These are phyloP conservation scores for Gobio gobio DNA, from an alignment of 2,113 vertebrate genomes.

Conservation along the genomic window DNA sequence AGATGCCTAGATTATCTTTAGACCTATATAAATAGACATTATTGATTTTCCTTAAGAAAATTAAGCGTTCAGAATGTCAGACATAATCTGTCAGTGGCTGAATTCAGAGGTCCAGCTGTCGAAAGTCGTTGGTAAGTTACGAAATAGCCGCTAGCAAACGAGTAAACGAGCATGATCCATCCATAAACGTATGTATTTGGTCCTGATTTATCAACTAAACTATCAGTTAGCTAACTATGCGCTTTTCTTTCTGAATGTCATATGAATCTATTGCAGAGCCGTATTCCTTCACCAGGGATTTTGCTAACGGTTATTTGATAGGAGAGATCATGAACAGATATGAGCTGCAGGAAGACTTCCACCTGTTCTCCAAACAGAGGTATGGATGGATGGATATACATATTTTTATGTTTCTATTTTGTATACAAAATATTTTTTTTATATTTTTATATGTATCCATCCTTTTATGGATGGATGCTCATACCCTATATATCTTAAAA, in stretches of 20 bases:
- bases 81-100: constrained; percentile 88
- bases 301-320: constrained; percentile 90
- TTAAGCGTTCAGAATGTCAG: constrained; percentile 77
- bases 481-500: too few species aligned
- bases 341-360: constrained; percentile 89
- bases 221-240: background rate
- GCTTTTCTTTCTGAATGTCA: background rate
- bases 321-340: constrained; percentile 91
- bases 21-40: background rate
- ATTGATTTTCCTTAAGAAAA: background rate
- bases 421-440: too few species aligned
- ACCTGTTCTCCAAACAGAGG: constrained; percentile 87
- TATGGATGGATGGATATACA: constrained; percentile 62
- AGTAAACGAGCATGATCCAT: background rate
- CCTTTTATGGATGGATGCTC: too few species aligned
- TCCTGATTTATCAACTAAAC: background rate
- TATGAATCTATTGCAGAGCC: constrained; percentile 76
- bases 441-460: too few species aligned
- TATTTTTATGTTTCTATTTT: too few species aligned
- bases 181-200: too few species aligned
- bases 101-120: constrained; percentile 87
- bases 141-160: constrained; percentile 1
- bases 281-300: constrained; percentile 82
- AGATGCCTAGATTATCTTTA: background rate
- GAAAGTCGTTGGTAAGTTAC: constrained; percentile 77